phyloP scores from a whole-genome alignment of 2,797 vertebrate species.

The Vipera ursinii region DNA sequence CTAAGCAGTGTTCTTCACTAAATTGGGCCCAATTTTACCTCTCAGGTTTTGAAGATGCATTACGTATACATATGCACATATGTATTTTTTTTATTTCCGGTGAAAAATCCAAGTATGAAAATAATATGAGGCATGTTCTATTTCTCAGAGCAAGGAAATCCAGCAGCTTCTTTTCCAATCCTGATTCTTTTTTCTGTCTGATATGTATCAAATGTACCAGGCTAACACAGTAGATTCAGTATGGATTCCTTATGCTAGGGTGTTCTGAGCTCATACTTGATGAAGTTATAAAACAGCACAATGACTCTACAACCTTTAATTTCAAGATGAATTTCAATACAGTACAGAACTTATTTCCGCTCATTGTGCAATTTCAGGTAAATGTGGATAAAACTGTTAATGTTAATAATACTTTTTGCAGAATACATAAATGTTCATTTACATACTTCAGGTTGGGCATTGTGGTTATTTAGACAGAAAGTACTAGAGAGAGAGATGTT shows the following conservation, averaged over 20 bases:
- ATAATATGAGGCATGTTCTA: slow-evolving; percentile 55
- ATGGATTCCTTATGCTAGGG: slow-evolving; percentile 37
- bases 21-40: slow-evolving; percentile 16
- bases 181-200: slow-evolving; percentile 39
- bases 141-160: slow-evolving; percentile 69
- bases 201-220: slow-evolving; percentile 48
- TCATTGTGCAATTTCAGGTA: slow-evolving; percentile 9
- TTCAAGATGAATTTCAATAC: not conserved
- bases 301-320: not conserved
- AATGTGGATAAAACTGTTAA: not conserved
- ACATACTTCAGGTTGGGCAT: slow-evolving; percentile 24
- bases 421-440: not conserved
- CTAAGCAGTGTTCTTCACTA: slow-evolving; percentile 19
- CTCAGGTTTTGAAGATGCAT: slow-evolving; percentile 33
- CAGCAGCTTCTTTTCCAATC: slow-evolving; percentile 56
- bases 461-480: slow-evolving; percentile 32
- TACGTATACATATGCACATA: not conserved
- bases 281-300: slow-evolving; percentile 4
- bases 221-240: slow-evolving; percentile 42
- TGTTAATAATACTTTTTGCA: not conserved
- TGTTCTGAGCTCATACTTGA: slow-evolving; percentile 27
- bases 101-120: slow-evolving; percentile 52
- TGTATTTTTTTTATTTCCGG: slow-evolving; percentile 42
- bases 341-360: not conserved
- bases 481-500: not conserved